Evolutionary conservation across 2,113 vertebrate genomes (phyloP), one percentile per base, ranked within the genome.

Genomic region (Paradisaea rubra): DNA sequence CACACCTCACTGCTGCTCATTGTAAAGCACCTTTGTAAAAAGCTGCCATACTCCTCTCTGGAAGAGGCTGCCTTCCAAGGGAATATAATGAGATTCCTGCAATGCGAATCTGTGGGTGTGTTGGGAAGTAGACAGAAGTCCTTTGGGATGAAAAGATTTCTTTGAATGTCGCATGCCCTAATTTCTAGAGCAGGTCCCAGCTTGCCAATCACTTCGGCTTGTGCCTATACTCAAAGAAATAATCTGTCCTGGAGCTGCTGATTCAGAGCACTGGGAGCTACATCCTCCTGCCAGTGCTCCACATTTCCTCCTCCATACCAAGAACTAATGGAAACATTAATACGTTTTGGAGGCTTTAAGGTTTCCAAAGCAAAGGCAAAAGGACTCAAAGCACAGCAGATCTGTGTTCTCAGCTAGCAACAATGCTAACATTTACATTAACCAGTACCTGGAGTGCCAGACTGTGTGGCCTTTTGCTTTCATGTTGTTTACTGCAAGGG

Each of bases 291-390:
- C 25, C 66, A 68, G 33, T 17, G 47, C 30, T 66, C 52, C 72
- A 30, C 18, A 39, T 27, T 66, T 91, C 61, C 14, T 66, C 13
- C 59, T 52, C 7, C 0, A 5, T 22, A 85, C 41, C 49, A 71
- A 64, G 64, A 73, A 63, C 41, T 41, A 73, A 42, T 54, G 68
- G 35, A 89, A 95, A 70, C 7, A 24, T 47, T 50, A 64, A 33
- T 9, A 33, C 0, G 0, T 91, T 79, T 81, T 89, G 49, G 79
- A 85, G 41, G 44, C n/a, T 35, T 84, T 41, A 60, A 52, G 49
- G 42, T 94, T 96, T 93, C 89, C 65, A 95, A 88, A 90, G 45
- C 61, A 61, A 79, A 94, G 60, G 15, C 76, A 81, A 86, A 91
- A 54, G 22, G 44, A 68, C 39, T 80, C 45, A 60, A 77, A 93